Percentiles rank a stretch among this genome's conserved stretches.
Conservation (phyloP, 2,888 invertebrate species). For the Norana najaformis region DNA sequence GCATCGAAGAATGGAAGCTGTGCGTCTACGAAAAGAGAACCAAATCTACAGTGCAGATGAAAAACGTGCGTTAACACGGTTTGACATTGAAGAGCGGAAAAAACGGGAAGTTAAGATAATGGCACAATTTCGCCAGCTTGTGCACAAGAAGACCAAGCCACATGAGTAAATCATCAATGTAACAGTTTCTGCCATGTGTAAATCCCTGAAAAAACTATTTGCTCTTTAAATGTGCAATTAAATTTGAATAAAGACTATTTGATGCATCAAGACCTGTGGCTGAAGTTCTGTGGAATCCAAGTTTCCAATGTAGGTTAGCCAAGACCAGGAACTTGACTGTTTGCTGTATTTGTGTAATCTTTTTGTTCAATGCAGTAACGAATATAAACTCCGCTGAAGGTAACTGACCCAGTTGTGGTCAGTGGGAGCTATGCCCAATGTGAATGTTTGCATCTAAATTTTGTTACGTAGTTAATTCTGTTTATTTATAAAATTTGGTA, state of each 20-base stretch:
- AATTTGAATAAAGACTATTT: background rate
- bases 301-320: background rate
- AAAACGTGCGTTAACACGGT: slow-evolving; percentile 94
- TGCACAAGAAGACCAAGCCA: slow-evolving; percentile 45
- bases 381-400: background rate
- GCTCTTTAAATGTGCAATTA: background rate
- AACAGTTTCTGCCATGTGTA: background rate
- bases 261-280: background rate
- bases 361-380: background rate
- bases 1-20: slow-evolving; percentile 98
- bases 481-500: too few species aligned
- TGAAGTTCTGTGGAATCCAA: background rate
- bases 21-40: slow-evolving; percentile 97
- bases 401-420: too few species aligned
- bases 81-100: slow-evolving; percentile 94
- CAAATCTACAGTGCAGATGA: slow-evolving; percentile 99
- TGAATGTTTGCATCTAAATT: too few species aligned
- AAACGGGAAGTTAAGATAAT: slow-evolving; percentile 94
- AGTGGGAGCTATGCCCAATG: too few species aligned
- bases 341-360: background rate
- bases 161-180: slow-evolving; percentile 20
- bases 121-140: slow-evolving; percentile 72
- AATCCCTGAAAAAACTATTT: background rate
- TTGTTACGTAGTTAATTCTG: too few species aligned
- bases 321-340: background rate